Base-by-base conservation (phyloP, 1,140 invertebrate species). In the Aphaenogaster floridana region DNA sequence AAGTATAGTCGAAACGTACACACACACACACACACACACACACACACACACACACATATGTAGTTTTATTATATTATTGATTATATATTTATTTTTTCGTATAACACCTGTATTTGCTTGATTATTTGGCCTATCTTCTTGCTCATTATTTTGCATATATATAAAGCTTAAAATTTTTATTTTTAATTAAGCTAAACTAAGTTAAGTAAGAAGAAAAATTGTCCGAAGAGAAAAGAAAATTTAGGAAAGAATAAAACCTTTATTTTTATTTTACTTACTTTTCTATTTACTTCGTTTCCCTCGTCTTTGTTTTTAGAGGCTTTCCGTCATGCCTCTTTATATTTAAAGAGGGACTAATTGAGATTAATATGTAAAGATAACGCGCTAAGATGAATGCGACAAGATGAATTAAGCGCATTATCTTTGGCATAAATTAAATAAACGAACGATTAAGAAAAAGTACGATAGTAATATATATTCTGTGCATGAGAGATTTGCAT, bases 321-420 rank as follows among this genome's bases (percentile, higher is more conserved):
- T 50, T 45, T 2, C 15, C 9, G 4, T 39, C 11, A 21, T 3
- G 17, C 5, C 3, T 66, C 4, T 64, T 45, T 64, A 28, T 42
- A 66, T 50, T n/a, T 50, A 66, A 36, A 66, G 28, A 34, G 42
- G 6, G 17, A 36, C 34, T 78, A 78, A 78, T 78, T 78, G n/a
- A 48, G 42, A n/a, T 36, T n/a, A 64, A 79, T 21, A 36, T 34
- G 1, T n/a, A 48, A 48, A 50, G 28, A 50, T 66, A 79, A 79
- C 48, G 39, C 17, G 17, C 28, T 28, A 28, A 28, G 28, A 28
- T 28, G 28, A 28, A 28, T 28, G 28, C 28, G 28, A 28, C 0
- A 28, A 28, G 28, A 66, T 48, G 11, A 64, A 13, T 79, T 36
- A 66, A 66, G 13, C 9, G 15, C 39, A 45, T 61, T 64, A 48